Conservation (phyloP, 2,888 invertebrate genomes). For the Hemicrepidius hirtus region DNA sequence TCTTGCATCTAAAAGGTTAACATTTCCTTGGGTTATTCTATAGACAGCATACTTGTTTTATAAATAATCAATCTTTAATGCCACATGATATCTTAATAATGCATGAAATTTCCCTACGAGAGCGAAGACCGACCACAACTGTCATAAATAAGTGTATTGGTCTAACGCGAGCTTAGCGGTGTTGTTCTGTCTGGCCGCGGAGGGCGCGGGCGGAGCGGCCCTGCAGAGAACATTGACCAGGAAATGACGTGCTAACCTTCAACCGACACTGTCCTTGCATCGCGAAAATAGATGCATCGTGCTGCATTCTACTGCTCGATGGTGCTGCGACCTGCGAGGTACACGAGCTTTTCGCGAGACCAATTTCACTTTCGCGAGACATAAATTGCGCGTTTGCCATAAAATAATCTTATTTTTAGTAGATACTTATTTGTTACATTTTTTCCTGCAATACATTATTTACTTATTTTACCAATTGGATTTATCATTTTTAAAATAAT, state of each 20-base stretch:
- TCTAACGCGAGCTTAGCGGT: conserved; percentile 50
- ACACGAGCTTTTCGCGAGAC: conserved; percentile 17
- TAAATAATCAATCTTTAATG: neutral
- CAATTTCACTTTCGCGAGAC: conserved; percentile 22
- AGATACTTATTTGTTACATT: too few species aligned
- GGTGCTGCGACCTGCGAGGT: conserved; percentile 14
- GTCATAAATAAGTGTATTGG: conserved; percentile 51
- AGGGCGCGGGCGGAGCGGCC: conserved; percentile 53
- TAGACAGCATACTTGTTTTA: neutral
- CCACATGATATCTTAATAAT: neutral
- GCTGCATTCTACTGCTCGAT: conserved; percentile 54
- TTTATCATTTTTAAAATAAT: too few species aligned
- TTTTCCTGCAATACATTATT: too few species aligned
- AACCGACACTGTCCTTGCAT: conserved; percentile 59
- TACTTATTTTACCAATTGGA: too few species aligned
- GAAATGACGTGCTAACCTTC: conserved; percentile 62
- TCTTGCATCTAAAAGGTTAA: neutral
- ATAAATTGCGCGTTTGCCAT: too few species aligned
- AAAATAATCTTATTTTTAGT: conserved; percentile 13
- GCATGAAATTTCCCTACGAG: conserved; percentile 29
- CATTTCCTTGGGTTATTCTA: conserved; percentile 2
- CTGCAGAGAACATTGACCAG: conserved; percentile 64
- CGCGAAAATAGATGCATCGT: conserved; percentile 57
- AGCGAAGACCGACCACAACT: conserved; percentile 33
- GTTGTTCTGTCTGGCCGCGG: conserved; percentile 53